Conservation (phyloP, 1,140 invertebrate species). For the Marisa cornuarietis region DNA sequence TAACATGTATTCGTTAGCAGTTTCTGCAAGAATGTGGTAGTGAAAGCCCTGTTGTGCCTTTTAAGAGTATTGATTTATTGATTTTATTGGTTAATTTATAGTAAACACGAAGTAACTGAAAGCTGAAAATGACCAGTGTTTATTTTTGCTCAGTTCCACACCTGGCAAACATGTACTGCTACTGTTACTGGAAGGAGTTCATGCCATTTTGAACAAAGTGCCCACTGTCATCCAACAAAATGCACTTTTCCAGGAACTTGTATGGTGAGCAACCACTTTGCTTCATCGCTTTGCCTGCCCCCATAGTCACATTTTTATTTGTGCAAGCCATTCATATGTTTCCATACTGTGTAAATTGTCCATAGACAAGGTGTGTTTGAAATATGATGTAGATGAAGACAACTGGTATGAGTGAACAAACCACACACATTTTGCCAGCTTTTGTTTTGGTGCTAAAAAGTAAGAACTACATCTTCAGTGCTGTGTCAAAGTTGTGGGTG, state of each 20-base stretch:
- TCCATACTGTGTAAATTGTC: no score
- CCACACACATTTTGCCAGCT: no score
- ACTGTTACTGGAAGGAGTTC: conserved; percentile 86
- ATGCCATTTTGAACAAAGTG: conserved; percentile 84
- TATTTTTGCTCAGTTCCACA: conserved; percentile 62
- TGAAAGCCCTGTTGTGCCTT: neutral
- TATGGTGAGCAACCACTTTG: conserved; percentile 55
- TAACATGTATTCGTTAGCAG: neutral
- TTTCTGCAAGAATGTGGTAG: neutral
- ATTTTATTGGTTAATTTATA: neutral
- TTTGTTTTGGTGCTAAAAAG: no score
- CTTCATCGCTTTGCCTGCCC: no score
- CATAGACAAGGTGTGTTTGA: no score
- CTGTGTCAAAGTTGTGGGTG: no score
- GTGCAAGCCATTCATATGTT: no score
- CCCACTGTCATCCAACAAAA: conserved; percentile 44
- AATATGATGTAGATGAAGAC: no score
- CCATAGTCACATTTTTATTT: no score
- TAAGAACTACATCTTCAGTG: no score
- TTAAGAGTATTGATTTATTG: neutral
- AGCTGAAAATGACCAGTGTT: neutral
- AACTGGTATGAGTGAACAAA: no score
- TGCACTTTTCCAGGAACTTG: conserved; percentile 59
- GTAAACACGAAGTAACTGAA: no score
- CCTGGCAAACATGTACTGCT: conserved; percentile 67